These are phyloP conservation scores for Idaea straminata DNA, from an alignment of 2,888 invertebrate genomes.

Conservation along the genomic window DNA sequence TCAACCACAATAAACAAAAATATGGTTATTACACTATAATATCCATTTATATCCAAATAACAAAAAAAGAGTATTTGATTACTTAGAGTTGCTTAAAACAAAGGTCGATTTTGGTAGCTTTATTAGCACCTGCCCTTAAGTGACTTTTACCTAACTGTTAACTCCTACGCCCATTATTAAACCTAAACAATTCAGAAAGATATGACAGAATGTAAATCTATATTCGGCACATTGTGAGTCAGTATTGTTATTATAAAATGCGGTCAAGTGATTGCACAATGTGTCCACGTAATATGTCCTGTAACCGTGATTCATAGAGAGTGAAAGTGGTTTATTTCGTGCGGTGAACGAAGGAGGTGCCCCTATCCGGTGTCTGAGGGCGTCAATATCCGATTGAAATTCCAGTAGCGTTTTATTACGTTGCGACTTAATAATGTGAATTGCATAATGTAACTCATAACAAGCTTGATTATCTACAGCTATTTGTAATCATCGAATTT, in stretches of 20 bases:
- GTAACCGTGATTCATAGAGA: conserved; percentile 65
- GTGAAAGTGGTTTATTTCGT: conserved; percentile 69
- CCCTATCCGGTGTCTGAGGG: background rate
- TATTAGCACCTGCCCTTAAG: too few species aligned
- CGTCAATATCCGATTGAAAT: background rate
- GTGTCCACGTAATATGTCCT: conserved; percentile 58
- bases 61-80: too few species aligned
- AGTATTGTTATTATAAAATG: conserved; percentile 53
- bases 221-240: conserved; percentile 33
- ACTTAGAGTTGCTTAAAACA: too few species aligned
- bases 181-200: background rate
- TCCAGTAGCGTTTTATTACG: background rate
- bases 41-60: too few species aligned
- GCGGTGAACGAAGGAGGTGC: background rate
- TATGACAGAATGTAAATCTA: conserved; percentile 8
- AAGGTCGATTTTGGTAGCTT: too few species aligned
- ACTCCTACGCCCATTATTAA: background rate
- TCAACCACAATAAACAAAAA: too few species aligned
- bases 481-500: background rate
- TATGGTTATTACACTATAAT: too few species aligned
- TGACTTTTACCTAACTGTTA: too few species aligned
- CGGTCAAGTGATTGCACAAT: conserved; percentile 63
- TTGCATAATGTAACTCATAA: background rate
- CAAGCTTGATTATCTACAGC: background rate
- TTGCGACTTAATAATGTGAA: background rate